phyloP scores from a whole-genome alignment of 35 echinoderm and acorn worm genomes.

The Heliocidaris erythrogramma region DNA sequence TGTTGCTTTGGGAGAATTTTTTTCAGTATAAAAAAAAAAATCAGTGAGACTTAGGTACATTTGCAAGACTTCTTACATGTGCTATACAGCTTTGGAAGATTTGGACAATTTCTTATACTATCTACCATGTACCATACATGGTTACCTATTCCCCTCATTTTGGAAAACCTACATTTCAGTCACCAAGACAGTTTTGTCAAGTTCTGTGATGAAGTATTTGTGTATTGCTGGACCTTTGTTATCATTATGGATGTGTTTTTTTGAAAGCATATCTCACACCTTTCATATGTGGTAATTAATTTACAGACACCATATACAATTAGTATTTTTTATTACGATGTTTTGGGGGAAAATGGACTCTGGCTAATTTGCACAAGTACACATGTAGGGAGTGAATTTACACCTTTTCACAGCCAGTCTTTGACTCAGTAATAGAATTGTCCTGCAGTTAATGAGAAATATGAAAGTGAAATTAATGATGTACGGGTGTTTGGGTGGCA shows the following conservation, averaged over 20 bases:
- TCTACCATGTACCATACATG: too few species aligned
- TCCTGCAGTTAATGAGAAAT: not conserved
- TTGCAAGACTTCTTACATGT: too few species aligned
- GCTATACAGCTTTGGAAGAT: too few species aligned
- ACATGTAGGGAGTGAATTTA: not conserved
- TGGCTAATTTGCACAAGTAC: not conserved
- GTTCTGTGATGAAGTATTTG: too few species aligned
- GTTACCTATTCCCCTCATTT: too few species aligned
- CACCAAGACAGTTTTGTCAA: too few species aligned
- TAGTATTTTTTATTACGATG: not conserved
- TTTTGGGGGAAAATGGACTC: not conserved
- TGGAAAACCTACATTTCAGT: too few species aligned
- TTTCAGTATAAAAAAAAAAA: not conserved
- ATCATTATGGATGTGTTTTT: too few species aligned
- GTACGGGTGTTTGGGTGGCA: not conserved
- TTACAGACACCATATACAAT: not conserved
- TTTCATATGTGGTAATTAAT: not conserved
- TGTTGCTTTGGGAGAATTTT: not conserved
- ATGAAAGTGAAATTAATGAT: not conserved
- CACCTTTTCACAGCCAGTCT: not conserved
- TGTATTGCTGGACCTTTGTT: too few species aligned
- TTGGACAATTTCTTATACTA: too few species aligned
- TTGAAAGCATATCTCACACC: too few species aligned
- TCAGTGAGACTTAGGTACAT: not conserved
- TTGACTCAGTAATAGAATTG: not conserved